These are phyloP conservation scores for Cliona cf. orientalis DNA, from an alignment of 37 sponge, comb jelly and placozoan genomes.

Conservation along the genomic window DNA sequence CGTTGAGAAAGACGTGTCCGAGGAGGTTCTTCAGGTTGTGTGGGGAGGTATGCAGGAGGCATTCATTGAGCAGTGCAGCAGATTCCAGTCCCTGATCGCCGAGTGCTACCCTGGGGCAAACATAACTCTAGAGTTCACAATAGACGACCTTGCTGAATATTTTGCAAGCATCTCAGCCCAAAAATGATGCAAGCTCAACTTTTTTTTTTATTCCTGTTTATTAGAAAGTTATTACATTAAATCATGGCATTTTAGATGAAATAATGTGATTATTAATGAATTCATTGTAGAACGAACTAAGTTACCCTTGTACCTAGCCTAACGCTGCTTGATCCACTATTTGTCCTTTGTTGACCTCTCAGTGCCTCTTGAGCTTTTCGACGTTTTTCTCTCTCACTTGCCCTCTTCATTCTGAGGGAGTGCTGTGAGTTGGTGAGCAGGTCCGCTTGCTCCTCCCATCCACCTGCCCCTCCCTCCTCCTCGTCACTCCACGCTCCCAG, in stretches of 20 bases:
- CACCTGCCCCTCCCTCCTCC: neutral
- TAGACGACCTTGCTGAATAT: slow-evolving; percentile 70
- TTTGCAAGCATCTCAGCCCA: slow-evolving; percentile 23
- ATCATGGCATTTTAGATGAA: neutral
- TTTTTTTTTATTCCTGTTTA: neutral
- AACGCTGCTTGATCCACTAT: neutral
- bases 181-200: neutral
- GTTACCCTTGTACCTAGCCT: neutral
- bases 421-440: slow-evolving; percentile 7
- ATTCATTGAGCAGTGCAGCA: slow-evolving; percentile 75
- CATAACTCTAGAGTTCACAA: slow-evolving; percentile 79
- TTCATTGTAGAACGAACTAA: neutral
- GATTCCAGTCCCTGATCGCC: slow-evolving; percentile 70
- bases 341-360: slow-evolving; percentile 17
- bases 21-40: slow-evolving; percentile 84
- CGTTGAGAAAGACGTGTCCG: slow-evolving; percentile 90
- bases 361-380: slow-evolving; percentile 6
- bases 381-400: slow-evolving; percentile 32
- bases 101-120: slow-evolving; percentile 87
- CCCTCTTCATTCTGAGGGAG: slow-evolving; percentile 22
- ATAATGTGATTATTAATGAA: neutral
- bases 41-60: slow-evolving; percentile 92
- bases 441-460: slow-evolving; percentile 46
- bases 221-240: neutral
- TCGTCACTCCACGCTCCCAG: slow-evolving; percentile 48